Base-by-base conservation (phyloP, 2,888 invertebrate genomes). In the Dryobota labecula region DNA sequence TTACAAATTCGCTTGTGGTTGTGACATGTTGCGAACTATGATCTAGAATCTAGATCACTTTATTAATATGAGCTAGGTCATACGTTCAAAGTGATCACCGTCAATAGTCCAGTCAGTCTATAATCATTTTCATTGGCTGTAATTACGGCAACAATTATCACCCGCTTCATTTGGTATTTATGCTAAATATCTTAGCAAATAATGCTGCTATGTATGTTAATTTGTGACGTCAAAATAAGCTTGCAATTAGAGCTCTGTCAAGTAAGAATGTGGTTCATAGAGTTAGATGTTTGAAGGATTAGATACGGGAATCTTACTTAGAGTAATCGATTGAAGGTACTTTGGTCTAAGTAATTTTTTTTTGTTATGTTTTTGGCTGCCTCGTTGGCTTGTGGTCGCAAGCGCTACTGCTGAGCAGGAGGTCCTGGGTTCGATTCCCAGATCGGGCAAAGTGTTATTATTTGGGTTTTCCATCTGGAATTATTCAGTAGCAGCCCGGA, bases 121-220 rank as follows among this genome's bases (percentile, higher is more conserved):
- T 84, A 86, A 85, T 82, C 60, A 82, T 73, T 65, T 84, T 82
- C 60, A 82, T 73, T 65, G 60, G 62, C 70, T 53, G 63, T 84
- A 84, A 85, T 76, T 79, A 81, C 65, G 47, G 63, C 81, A 80
- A 83, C 70, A 88, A 88, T 88, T 88, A 88, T 73, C 77, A 83
- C 79, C 77, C 78, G 73, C 88, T 87, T 79, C 84, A 78, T 88
- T 82, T 78, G 85, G 73, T 86, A 85, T 84, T 67, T 80, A 82
- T 82, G 76, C 80, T 86, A 87, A 87, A 85, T 83, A 74, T 75
- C 65, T 85, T 47, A 60, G 73, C 57, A 53, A 76, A 71, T 73
- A 67, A 73, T 75, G 57, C 61, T 62, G 80, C 51, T 65, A 71
- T 70, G 68, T 57, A 70, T 69, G 73, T 63, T 85, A 77, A 83